Percentiles rank a stretch among this genome's conserved stretches.
Evolutionary conservation across 2,113 vertebrate species (phyloP).

Genomic region (Piaya cayana): DNA sequence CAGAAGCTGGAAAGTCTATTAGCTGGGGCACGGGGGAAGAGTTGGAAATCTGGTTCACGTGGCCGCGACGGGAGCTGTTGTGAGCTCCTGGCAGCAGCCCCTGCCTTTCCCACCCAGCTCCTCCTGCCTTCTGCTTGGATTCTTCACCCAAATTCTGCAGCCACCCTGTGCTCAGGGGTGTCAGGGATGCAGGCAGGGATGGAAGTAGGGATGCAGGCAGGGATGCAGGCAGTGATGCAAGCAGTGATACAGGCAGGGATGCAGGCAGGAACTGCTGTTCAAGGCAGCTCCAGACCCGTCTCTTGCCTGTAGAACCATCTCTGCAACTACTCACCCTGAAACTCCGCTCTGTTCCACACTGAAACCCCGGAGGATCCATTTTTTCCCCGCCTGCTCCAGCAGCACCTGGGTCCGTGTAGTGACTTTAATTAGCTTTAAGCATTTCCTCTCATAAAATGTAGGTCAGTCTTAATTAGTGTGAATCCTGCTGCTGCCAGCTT

Average conservation of each 20-base stretch:
- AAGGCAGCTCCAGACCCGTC: not conserved
- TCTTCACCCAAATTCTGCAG: not conserved
- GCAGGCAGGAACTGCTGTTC: not conserved
- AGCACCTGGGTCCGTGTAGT: not conserved
- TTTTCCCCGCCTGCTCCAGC: not conserved
- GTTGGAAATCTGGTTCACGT: not conserved
- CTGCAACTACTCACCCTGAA: not conserved
- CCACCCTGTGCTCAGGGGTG: not conserved
- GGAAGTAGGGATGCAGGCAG: not conserved
- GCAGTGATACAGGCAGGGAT: not conserved
- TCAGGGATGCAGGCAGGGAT: too few relatives aligned
- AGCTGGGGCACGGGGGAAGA: fast-evolving
- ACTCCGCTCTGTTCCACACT: not conserved
- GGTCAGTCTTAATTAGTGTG: slow-evolving; percentile 35
- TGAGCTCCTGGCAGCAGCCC: not conserved
- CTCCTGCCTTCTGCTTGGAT: not conserved
- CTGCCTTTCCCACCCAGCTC: not conserved
- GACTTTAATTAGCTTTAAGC: slow-evolving; percentile 3
- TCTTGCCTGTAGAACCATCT: not conserved
- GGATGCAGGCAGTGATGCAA: not conserved
- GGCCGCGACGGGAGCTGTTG: not conserved
- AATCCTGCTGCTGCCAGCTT: not conserved
- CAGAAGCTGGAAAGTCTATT: not conserved
- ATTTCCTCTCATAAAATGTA: not conserved
- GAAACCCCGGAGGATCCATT: not conserved